Evolutionary conservation across 2,888 invertebrate genomes (phyloP), one percentile per base, ranked within the genome.

Genomic region (Tachina lurida): DNA sequence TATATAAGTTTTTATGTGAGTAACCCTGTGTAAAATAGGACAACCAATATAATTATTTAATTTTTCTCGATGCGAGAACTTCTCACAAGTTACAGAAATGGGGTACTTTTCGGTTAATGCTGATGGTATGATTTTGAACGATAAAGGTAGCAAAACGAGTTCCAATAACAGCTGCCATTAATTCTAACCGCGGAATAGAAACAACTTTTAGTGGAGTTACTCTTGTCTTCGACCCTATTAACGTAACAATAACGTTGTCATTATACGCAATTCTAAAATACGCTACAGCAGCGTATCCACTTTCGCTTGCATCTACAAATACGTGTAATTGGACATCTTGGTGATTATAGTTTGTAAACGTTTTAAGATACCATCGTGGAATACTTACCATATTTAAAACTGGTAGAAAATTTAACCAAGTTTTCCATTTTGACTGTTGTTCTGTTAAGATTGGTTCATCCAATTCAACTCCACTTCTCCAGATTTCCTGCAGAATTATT

Each of bases 341-440:
- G 4, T 43, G 1, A 19, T 78, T 60, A 5, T 78, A 79, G 10
- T 10, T 43, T 47, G 56, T 9, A 5, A 71, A 12, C 0, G 2
- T 39, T 56, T 71, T 43, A 15, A 79, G 19, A 39, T 71, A 79
- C 39, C 79, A 71, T 10, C 63, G 7, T 0, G 71, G 63, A 87
- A 87, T 45, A 12, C 31, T 52, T 63, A 54, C 31, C 82, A 68
- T 58, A 17, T 86, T 85, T 13, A 88, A 80, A 31, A 68, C 13
- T 10, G 82, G 85, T 19, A 89, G 62, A 7, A 84, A 17, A 0
- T 62, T 47, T 3, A 88, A 10, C 89, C 88, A 89, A 3, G 56
- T 62, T 22, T 62, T 17, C 81, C 84, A 60, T 65, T 84, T 52
- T 52, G 10, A 2, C 17, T 52, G 52, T 17, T 52, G 52, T 52